Evolutionary conservation across 1,140 invertebrate species (phyloP).

Genomic region (Sweltsa coloradensis): DNA sequence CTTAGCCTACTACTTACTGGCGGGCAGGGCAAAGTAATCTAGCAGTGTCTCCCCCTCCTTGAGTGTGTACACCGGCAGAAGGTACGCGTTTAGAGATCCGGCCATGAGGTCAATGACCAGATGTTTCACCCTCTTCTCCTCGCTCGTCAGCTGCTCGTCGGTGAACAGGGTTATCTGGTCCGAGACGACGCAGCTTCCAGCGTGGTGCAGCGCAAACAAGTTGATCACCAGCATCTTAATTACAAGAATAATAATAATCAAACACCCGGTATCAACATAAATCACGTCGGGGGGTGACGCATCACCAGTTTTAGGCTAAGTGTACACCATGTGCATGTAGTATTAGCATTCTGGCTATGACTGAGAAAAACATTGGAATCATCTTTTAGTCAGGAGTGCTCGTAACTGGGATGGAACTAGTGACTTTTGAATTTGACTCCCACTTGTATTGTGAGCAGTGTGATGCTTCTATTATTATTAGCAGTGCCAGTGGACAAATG

Average conservation of each 20-base stretch:
- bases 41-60: constrained; percentile 41
- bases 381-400: too few relatives aligned
- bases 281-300: too few relatives aligned
- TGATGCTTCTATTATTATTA: too few relatives aligned
- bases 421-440: too few relatives aligned
- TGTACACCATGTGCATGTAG: too few relatives aligned
- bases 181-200: constrained; percentile 28
- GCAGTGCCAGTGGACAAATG: too few relatives aligned
- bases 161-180: constrained; percentile 12
- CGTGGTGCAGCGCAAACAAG: constrained; percentile 55
- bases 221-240: constrained; percentile 61
- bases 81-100: constrained; percentile 51
- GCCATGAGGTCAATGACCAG: constrained; percentile 51
- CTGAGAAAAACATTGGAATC: too few relatives aligned
- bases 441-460: too few relatives aligned
- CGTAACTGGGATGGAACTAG: too few relatives aligned
- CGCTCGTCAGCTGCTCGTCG: constrained; percentile 31
- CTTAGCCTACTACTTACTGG: constrained; percentile 43
- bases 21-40: constrained; percentile 56
- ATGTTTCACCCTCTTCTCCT: constrained; percentile 39
- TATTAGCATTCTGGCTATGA: too few relatives aligned
- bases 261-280: too few relatives aligned
- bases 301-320: too few relatives aligned
- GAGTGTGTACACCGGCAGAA: constrained; percentile 56
- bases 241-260: background rate